Evolutionary conservation across 2,797 vertebrate species (phyloP).

Genomic region (Brachyalestes nurse): DNA sequence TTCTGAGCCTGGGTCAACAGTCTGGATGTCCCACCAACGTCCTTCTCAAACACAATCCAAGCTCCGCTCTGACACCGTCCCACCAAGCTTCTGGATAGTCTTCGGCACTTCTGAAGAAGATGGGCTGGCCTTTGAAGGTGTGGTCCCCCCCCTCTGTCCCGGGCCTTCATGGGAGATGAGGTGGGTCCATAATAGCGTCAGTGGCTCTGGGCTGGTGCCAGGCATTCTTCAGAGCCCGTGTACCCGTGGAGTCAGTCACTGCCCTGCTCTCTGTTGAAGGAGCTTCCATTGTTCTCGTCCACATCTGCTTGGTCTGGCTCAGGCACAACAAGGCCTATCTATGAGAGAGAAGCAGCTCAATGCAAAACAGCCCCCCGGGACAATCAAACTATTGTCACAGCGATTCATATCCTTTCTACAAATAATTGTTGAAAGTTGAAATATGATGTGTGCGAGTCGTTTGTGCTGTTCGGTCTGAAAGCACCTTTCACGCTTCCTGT

Average conservation of each 20-base stretch:
- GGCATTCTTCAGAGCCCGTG: constrained; percentile 88
- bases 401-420: constrained; percentile 64
- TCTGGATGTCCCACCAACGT: constrained; percentile 63
- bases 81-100: constrained; percentile 82
- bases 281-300: constrained; percentile 88
- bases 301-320: constrained; percentile 84
- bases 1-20: constrained; percentile 62
- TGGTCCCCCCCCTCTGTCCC: constrained; percentile 76
- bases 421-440: constrained; percentile 61
- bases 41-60: constrained; percentile 83
- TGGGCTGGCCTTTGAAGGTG: constrained; percentile 94
- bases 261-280: constrained; percentile 83
- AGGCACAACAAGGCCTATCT: constrained; percentile 90
- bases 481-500: background rate
- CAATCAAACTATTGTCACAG: constrained; percentile 79
- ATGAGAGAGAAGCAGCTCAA: constrained; percentile 85
- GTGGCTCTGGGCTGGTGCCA: constrained; percentile 86
- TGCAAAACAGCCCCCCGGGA: constrained; percentile 77
- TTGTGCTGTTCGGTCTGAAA: constrained; percentile 2
- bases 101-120: constrained; percentile 82
- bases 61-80: constrained; percentile 72
- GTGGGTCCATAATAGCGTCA: constrained; percentile 82
- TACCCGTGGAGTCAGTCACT: constrained; percentile 94
- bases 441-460: constrained; percentile 50
- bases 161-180: constrained; percentile 90